phyloP scores from a whole-genome alignment of 2,797 vertebrate genomes.

The Iguana delicatissima region DNA sequence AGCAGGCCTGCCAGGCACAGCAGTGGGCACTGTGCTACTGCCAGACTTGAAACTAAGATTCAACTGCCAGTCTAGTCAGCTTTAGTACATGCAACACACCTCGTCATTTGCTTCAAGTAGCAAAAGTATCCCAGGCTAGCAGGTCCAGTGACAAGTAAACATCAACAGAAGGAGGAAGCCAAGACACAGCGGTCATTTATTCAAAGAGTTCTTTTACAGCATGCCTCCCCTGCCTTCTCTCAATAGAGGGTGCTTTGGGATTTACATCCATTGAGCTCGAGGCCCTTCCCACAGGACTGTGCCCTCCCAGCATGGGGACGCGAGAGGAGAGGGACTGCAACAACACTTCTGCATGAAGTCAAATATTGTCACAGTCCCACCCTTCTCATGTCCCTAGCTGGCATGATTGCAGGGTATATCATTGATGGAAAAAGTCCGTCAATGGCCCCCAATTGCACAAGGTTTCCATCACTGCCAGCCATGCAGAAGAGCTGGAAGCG shows the following conservation, averaged over 20 bases:
- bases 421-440: no score
- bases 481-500: no score
- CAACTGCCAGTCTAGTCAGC: background rate
- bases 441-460: no score
- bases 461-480: no score
- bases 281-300: no score
- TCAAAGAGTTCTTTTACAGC: conserved; percentile 7
- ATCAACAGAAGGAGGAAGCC: background rate
- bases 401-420: no score
- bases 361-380: no score
- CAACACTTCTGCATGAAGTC: no score
- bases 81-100: background rate
- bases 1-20: background rate
- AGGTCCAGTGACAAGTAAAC: background rate
- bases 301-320: no score
- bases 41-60: background rate
- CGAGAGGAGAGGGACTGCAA: no score
- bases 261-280: background rate
- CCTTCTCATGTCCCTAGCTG: no score
- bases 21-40: background rate
- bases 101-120: background rate
- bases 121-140: background rate
- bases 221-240: background rate
- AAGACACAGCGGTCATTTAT: conserved; percentile 3
- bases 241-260: background rate